Evolutionary conservation across 2,113 vertebrate species (phyloP), one percentile per base, ranked within the genome.

Genomic region (Leucopternis melanops): DNA sequence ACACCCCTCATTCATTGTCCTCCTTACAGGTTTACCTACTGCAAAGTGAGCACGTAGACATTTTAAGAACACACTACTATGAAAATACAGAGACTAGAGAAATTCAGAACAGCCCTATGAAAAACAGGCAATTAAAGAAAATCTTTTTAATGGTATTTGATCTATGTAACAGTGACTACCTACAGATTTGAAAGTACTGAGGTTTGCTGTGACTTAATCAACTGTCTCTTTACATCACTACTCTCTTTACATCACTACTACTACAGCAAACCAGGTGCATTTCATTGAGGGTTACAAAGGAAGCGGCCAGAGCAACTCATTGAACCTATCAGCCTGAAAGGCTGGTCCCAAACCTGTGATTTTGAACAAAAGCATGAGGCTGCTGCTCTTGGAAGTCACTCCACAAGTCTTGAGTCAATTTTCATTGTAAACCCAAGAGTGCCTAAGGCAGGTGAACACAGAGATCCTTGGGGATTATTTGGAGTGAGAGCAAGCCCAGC

Each of bases 41-140:
- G 40, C 47, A 70, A 31, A 75, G 26, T 11, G 11, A 72, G 61
- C 52, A 72, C 1, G 0, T 0, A 50, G 17, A 0, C 18, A n/a
- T 40, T 69, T 62, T 44, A 79, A 63, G 55, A 84, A 54, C 0
- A 3, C 3, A 13, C 16, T n/a, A 9, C 19, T 18, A 36, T 8
- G 19, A 42, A 80, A 66, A 80, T 9, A 59, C 34, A 93, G 42
- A 55, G 13, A 47, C 15, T 11, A 40, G 34, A 77, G 57, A 55
- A 63, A 75, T 47, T 67, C 74, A 75, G 26, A 82, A 38, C 9
- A 58, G n/a, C 21, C 14, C 27, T 40, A 22, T 40, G 58, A 44
- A 81, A 86, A 71, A 17, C 21, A 82, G 36, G 14, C 47, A 81
- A 32, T 12, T 71, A 26, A 59, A 59, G 20, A 45, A 62, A 57